These are phyloP conservation scores for Hemichromis elongatus DNA, from an alignment of 2,113 vertebrate species.

Conservation along the genomic window DNA sequence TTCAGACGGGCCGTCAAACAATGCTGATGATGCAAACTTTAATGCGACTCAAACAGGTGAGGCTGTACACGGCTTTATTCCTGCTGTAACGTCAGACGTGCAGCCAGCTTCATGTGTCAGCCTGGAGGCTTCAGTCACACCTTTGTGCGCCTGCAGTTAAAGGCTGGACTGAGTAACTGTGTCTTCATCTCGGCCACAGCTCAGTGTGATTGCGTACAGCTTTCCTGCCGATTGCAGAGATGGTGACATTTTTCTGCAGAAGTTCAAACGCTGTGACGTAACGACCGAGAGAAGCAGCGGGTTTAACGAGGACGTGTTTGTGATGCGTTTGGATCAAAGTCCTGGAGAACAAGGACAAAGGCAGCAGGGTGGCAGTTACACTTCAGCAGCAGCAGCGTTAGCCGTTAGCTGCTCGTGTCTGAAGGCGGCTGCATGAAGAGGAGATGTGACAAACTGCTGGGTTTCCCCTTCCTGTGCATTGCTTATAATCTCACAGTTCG, in stretches of 20 bases:
- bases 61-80: no score
- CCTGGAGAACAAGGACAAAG: background rate
- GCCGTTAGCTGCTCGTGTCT: background rate
- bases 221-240: background rate
- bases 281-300: background rate
- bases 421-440: background rate
- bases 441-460: background rate
- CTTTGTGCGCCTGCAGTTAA: background rate
- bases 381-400: background rate
- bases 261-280: background rate
- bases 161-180: background rate
- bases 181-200: background rate
- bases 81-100: no score
- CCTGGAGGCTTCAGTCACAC: background rate
- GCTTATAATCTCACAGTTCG: background rate
- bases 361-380: background rate
- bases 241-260: background rate
- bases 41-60: background rate
- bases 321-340: background rate
- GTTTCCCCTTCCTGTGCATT: background rate
- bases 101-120: background rate
- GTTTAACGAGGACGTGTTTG: background rate
- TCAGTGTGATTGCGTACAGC: background rate
- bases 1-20: background rate
- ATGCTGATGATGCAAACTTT: background rate